A percentile compares a stretch with the other conserved stretches of the same genome.
phyloP scores from a whole-genome alignment of 2,888 invertebrate genomes.

The Latrodectus elegans region DNA sequence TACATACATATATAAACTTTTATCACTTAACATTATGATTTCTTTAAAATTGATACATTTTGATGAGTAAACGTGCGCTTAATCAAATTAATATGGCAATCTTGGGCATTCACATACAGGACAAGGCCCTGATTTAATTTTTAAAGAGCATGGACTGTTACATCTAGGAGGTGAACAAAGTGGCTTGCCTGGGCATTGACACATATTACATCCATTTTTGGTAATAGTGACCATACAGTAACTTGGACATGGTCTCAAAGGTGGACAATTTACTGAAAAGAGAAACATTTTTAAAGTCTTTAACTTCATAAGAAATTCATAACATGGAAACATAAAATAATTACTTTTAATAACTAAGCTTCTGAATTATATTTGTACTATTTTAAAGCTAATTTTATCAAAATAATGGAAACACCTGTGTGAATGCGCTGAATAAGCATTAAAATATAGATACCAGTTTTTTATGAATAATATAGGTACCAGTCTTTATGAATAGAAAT shows the following conservation, averaged over 20 bases:
- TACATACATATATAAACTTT: not conserved
- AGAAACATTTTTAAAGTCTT: not conserved
- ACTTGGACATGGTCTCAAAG: slow-evolving; percentile 2
- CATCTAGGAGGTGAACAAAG: slow-evolving; percentile 1
- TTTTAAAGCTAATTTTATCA: not conserved
- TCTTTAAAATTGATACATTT: not conserved
- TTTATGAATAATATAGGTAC: too few species aligned
- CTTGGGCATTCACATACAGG: slow-evolving; percentile 1
- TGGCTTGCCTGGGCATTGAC: not conserved
- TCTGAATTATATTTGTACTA: not conserved
- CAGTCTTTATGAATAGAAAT: too few species aligned
- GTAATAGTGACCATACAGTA: not conserved
- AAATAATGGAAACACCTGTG: not conserved
- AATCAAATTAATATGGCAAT: not conserved
- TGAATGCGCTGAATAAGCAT: too few species aligned
- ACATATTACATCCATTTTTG: not conserved
- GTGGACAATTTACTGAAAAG: slow-evolving; percentile 10
- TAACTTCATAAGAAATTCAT: not conserved
- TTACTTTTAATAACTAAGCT: not conserved
- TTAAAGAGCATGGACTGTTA: not conserved
- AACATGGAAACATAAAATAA: not conserved
- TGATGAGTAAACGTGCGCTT: not conserved
- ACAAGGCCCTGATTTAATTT: slow-evolving; percentile 12
- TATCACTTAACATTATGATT: not conserved
- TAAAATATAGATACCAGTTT: too few species aligned